These are phyloP conservation scores for Tigriopus japonicus DNA, from an alignment of 1,140 invertebrate genomes.

Conservation along the genomic window DNA sequence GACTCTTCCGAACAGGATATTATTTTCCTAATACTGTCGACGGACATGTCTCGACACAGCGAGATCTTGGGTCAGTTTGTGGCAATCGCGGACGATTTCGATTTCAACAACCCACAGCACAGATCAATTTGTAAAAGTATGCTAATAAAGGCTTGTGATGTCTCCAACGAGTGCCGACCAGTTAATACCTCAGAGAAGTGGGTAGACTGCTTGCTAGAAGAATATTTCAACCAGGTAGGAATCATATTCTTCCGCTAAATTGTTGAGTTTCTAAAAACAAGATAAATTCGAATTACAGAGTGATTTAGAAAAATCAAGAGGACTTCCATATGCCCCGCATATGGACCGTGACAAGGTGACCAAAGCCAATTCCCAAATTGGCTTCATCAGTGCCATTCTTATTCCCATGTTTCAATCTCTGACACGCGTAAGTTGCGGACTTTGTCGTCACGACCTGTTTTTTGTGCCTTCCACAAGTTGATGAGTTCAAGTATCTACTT, in stretches of 20 bases:
- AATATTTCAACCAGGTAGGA: constrained; percentile 9
- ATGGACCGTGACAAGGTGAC: constrained; percentile 79
- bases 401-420: constrained; percentile 57
- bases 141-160: constrained; percentile 66
- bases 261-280: too few species aligned
- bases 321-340: constrained; percentile 63
- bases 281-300: too few species aligned
- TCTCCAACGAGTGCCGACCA: constrained; percentile 64
- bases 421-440: constrained; percentile 34
- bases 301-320: constrained; percentile 50
- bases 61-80: constrained; percentile 60
- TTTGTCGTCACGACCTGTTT: neutral
- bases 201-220: constrained; percentile 47
- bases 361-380: constrained; percentile 62
- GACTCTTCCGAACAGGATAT: constrained; percentile 40
- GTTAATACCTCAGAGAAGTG: constrained; percentile 68
- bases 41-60: constrained; percentile 71
- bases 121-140: constrained; percentile 49
- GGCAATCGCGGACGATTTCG: constrained; percentile 43
- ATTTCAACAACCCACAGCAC: constrained; percentile 51
- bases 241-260: too few species aligned
- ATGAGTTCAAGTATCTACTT: neutral
- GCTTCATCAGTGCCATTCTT: constrained; percentile 63
- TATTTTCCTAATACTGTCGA: constrained; percentile 62
- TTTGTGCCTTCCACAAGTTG: neutral